Conservation (phyloP, 2,113 vertebrate genomes). For the Bos javanicus region DNA sequence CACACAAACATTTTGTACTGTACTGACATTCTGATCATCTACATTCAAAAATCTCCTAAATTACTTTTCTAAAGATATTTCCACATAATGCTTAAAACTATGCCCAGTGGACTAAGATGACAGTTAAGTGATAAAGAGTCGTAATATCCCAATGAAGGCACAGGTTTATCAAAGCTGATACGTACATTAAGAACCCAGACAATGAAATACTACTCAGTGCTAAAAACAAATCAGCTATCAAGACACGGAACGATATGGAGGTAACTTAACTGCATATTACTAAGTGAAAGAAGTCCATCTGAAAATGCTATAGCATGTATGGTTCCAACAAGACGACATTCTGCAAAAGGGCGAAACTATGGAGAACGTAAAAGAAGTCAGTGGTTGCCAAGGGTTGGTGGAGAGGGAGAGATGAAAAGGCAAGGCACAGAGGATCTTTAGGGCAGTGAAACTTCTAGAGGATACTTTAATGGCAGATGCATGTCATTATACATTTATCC, state of each 20-base stretch:
- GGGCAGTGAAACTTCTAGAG: background rate
- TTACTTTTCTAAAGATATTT: background rate
- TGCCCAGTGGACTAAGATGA: background rate
- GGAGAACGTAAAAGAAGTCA: background rate
- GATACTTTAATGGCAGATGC: background rate
- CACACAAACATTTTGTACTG: background rate
- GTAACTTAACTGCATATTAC: background rate
- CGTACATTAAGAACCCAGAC: background rate
- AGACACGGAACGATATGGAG: rapidly evolving
- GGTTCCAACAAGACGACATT: background rate
- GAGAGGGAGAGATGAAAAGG: background rate
- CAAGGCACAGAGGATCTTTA: background rate
- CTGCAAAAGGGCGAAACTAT: background rate
- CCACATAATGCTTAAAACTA: background rate
- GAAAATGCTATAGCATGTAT: background rate
- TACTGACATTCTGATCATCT: background rate
- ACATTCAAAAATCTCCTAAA: background rate
- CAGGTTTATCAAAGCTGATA: background rate
- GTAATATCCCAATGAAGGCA: background rate
- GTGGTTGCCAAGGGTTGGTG: background rate
- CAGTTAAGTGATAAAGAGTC: background rate
- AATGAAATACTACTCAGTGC: background rate
- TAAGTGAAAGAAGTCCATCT: background rate
- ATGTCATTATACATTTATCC: background rate
- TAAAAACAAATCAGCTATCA: background rate